Conservation (phyloP, 2,888 invertebrate genomes). For the Alloplasta piceator region DNA sequence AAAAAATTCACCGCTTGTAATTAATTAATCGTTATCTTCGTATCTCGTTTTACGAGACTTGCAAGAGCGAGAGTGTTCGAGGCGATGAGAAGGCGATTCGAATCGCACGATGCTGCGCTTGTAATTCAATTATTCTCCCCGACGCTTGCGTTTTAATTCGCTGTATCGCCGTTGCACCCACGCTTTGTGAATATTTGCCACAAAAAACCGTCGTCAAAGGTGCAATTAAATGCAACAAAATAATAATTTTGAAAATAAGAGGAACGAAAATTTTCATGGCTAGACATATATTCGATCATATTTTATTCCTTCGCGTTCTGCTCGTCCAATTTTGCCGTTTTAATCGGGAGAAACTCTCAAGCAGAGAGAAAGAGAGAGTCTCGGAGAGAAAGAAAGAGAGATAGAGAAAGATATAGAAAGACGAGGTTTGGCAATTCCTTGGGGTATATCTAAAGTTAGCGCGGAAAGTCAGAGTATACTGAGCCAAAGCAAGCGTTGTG, state of each 20-base stretch:
- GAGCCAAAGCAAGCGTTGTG: constrained; percentile 68
- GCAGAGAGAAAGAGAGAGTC: constrained; percentile 20
- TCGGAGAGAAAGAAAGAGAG: constrained; percentile 44
- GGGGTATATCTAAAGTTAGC: constrained; percentile 78
- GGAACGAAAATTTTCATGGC: neutral
- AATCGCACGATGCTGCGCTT: constrained; percentile 44
- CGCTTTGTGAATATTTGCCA: neutral
- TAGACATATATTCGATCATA: constrained; percentile 4
- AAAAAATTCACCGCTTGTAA: constrained; percentile 29
- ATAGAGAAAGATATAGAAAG: constrained; percentile 26
- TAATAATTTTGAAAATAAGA: constrained; percentile 6
- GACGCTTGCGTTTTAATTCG: constrained; percentile 53
- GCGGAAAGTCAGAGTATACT: constrained; percentile 68
- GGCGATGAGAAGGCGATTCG: constrained; percentile 37
- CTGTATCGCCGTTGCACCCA: constrained; percentile 40
- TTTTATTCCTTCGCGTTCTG: constrained; percentile 2
- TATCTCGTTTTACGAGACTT: neutral
- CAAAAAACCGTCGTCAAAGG: too few species aligned
- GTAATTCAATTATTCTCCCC: constrained; percentile 60
- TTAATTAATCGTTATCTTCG: constrained; percentile 46
- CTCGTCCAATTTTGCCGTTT: constrained; percentile 25
- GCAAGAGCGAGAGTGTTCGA: neutral
- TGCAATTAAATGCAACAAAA: neutral
- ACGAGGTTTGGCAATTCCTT: constrained; percentile 75
- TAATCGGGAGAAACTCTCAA: constrained; percentile 22